These are phyloP conservation scores for Echinops telfairi DNA, from an alignment of 2,113 vertebrate species.

Conservation along the genomic window DNA sequence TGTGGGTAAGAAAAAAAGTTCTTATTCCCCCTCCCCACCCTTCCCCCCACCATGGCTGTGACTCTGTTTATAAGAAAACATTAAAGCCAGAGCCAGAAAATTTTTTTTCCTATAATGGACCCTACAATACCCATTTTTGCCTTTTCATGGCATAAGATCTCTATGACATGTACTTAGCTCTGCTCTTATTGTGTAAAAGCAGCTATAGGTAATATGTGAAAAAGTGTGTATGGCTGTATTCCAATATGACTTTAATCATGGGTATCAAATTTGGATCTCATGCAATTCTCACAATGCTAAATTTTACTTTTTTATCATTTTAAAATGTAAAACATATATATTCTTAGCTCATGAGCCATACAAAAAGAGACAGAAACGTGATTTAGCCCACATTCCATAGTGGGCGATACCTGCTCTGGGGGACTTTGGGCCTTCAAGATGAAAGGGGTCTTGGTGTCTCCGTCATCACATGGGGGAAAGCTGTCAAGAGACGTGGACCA, in stretches of 20 bases:
- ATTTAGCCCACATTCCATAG: background rate
- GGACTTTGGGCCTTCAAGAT: background rate
- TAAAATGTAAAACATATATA: background rate
- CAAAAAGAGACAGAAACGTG: background rate
- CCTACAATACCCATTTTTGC: background rate
- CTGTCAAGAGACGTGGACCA: background rate
- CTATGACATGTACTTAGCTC: background rate
- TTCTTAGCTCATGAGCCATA: background rate
- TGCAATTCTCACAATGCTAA: background rate
- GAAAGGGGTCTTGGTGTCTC: background rate
- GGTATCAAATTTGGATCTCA: background rate
- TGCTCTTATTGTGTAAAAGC: background rate
- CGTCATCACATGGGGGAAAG: background rate
- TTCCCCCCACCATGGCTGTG: background rate
- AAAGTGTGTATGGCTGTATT: background rate
- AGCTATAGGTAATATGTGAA: background rate
- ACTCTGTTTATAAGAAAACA: background rate
- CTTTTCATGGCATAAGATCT: background rate
- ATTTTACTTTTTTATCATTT: background rate
- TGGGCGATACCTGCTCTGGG: no score
- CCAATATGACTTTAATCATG: background rate
- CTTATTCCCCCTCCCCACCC: no score
- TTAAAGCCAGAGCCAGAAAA: background rate
- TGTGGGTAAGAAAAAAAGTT: no score
- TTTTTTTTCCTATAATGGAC: background rate